A percentile compares a stretch with the other conserved stretches of the same genome.
These are phyloP conservation scores for Drosophila orena DNA, from an alignment of 1,140 invertebrate genomes.

Conservation along the genomic window DNA sequence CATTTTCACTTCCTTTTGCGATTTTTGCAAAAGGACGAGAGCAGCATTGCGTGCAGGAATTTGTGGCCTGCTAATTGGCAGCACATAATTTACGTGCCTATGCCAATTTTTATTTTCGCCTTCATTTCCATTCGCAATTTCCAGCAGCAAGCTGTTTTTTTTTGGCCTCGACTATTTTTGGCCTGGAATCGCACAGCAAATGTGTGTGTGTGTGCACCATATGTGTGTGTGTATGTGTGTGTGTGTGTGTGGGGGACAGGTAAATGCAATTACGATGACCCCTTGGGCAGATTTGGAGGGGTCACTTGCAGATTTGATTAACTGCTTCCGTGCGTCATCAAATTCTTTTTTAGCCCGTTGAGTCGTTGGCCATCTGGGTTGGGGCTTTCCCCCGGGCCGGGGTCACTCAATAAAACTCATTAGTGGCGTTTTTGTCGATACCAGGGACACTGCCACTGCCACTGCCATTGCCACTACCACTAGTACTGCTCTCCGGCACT, in stretches of 20 bases:
- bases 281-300: constrained; percentile 35
- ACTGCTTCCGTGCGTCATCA: constrained; percentile 83
- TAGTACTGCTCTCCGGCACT: constrained; percentile 7
- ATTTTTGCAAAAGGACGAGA: constrained; percentile 13
- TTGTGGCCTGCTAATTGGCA: constrained; percentile 76
- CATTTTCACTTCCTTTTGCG: constrained; percentile 59
- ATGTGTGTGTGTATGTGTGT: not conserved
- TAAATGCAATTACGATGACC: constrained; percentile 64
- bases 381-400: not conserved
- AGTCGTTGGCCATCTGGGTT: not conserved
- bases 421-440: constrained; percentile 77
- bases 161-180: constrained; percentile 48
- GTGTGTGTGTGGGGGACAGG: constrained; percentile 29
- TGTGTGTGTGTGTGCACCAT: constrained; percentile 9
- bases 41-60: constrained; percentile 66
- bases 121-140: constrained; percentile 48
- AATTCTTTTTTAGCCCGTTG: constrained; percentile 61
- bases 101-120: constrained; percentile 75
- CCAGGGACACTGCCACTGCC: not conserved
- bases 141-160: constrained; percentile 37
- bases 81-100: constrained; percentile 81
- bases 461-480: not conserved
- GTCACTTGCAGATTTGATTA: constrained; percentile 81
- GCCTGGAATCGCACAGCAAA: not conserved
- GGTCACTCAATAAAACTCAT: constrained; percentile 79